Conservation (phyloP, 1,140 invertebrate genomes). For the Cotesia typhae region DNA sequence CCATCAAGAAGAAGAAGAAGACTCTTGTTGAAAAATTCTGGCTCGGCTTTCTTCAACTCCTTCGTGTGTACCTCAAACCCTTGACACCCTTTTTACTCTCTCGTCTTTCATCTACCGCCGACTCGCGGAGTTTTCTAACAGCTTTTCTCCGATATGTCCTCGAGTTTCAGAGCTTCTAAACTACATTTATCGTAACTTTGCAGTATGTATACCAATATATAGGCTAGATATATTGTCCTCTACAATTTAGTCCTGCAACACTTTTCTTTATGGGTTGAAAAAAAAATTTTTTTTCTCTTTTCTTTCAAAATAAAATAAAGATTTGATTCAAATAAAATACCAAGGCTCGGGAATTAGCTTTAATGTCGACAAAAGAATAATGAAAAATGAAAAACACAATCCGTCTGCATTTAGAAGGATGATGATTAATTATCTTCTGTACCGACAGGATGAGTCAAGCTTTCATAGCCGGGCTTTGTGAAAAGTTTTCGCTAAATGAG, state of each 20-base stretch:
- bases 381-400: not conserved
- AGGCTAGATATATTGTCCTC: conserved; percentile 2
- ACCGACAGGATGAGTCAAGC: not conserved
- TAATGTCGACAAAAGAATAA: not conserved
- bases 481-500: too few relatives aligned
- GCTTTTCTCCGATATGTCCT: conserved; percentile 26
- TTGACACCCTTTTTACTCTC: conserved; percentile 12
- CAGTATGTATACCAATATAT: conserved; percentile 16
- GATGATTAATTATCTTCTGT: conserved; percentile 17
- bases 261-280: too few relatives aligned
- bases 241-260: not conserved
- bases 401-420: not conserved
- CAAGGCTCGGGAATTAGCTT: not conserved
- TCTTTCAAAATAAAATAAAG: not conserved
- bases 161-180: conserved; percentile 24
- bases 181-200: conserved; percentile 27
- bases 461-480: too few relatives aligned
- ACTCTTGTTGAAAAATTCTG: too few relatives aligned
- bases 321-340: not conserved
- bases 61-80: conserved; percentile 30
- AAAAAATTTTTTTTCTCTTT: not conserved
- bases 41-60: not conserved
- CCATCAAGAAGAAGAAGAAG: too few relatives aligned
- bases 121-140: conserved; percentile 46
- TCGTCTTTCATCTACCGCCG: conserved; percentile 33